These are phyloP conservation scores for Hyperoodon ampullatus DNA, from an alignment of 2,113 vertebrate genomes.

Conservation along the genomic window DNA sequence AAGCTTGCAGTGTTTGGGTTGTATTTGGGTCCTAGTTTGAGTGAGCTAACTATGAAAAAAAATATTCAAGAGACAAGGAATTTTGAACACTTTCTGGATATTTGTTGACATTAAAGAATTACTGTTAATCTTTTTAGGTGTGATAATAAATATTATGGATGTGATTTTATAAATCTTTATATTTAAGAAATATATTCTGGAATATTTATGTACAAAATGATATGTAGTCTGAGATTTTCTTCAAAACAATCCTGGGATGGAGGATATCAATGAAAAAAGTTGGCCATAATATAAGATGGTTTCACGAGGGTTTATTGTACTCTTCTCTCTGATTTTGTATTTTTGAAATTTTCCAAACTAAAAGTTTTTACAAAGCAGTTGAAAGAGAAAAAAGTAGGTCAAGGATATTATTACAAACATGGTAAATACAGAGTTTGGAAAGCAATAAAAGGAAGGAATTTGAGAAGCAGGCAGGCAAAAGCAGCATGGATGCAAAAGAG, in stretches of 20 bases:
- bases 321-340: not conserved
- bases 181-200: constrained; percentile 25
- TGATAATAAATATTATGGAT: not conserved
- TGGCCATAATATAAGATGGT: not conserved
- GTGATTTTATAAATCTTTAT: not conserved
- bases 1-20: not conserved
- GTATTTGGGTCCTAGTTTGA: not conserved
- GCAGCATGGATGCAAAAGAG: not conserved
- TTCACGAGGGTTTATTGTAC: not conserved
- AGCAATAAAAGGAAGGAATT: not conserved
- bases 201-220: not conserved
- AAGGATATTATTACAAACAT: not conserved
- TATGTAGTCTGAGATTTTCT: not conserved
- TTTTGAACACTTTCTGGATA: not conserved
- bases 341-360: not conserved
- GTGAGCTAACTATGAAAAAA: not conserved
- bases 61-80: not conserved
- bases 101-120: not conserved
- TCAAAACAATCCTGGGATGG: not conserved
- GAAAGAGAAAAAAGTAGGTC: not conserved
- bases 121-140: not conserved
- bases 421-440: not conserved
- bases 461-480: not conserved
- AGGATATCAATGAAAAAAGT: not conserved
- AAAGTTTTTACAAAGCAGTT: not conserved